Percentiles rank a stretch among this genome's conserved stretches.
Conservation (phyloP, 1,140 invertebrate genomes). For the Platyura marginata region DNA sequence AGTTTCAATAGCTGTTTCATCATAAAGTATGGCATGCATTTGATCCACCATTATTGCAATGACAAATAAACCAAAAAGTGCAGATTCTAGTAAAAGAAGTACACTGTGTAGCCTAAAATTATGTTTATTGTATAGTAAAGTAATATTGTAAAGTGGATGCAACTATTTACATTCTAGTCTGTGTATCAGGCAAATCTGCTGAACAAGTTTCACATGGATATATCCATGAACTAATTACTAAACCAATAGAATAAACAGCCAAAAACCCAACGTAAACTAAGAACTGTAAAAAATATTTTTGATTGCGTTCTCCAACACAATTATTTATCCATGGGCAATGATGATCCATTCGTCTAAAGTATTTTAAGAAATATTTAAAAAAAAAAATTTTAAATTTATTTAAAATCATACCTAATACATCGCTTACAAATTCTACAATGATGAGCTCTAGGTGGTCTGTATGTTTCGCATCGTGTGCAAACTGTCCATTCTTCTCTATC, state of each 20-base stretch:
- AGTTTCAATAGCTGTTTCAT: slow-evolving; percentile 52
- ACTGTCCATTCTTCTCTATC: slow-evolving; percentile 66
- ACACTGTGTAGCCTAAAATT: slow-evolving; percentile 72
- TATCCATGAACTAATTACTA: slow-evolving; percentile 59
- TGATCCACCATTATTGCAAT: slow-evolving; percentile 79
- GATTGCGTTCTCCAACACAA: slow-evolving; percentile 84
- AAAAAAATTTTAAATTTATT: neutral
- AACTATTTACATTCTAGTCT: slow-evolving; percentile 53
- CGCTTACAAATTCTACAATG: slow-evolving; percentile 77
- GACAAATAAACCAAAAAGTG: slow-evolving; percentile 79
- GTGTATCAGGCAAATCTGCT: slow-evolving; percentile 45
- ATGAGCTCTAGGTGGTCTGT: slow-evolving; percentile 67
- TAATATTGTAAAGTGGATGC: too few species aligned
- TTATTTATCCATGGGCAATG: slow-evolving; percentile 82
- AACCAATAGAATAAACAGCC: slow-evolving; percentile 44
- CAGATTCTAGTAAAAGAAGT: slow-evolving; percentile 63
- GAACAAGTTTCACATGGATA: slow-evolving; percentile 50
- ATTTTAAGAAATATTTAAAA: slow-evolving; percentile 43
- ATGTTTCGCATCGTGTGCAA: slow-evolving; percentile 68
- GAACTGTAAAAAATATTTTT: slow-evolving; percentile 89
- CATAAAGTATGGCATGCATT: slow-evolving; percentile 62
- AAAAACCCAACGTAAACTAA: slow-evolving; percentile 56
- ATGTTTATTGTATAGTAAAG: too few species aligned
- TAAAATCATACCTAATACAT: slow-evolving; percentile 25
- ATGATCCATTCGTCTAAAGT: slow-evolving; percentile 79